These are phyloP conservation scores for Tachysurus fulvidraco DNA, from an alignment of 2,113 vertebrate genomes.

Conservation along the genomic window DNA sequence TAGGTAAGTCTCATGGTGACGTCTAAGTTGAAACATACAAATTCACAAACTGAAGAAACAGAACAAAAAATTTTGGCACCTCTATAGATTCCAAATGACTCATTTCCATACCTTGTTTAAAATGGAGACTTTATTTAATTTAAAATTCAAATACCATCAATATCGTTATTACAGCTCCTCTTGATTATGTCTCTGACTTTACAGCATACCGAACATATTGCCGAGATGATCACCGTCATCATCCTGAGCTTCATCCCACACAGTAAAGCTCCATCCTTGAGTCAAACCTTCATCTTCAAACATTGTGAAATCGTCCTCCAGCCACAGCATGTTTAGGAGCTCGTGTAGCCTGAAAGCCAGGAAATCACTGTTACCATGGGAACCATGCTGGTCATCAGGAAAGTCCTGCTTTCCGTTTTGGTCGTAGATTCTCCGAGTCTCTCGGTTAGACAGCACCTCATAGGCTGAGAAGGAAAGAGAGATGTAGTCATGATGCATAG, in stretches of 20 bases:
- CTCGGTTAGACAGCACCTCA: constrained; percentile 37
- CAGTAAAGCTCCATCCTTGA: constrained; percentile 42
- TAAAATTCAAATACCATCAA: neutral
- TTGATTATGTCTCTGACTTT: neutral
- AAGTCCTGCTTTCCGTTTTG: constrained; percentile 2
- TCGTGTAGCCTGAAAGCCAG: constrained; percentile 30
- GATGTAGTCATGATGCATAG: neutral
- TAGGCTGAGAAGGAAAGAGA: constrained; percentile 20
- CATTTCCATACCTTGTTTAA: neutral
- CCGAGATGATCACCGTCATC: constrained; percentile 26
- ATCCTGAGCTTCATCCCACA: constrained; percentile 34
- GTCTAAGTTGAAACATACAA: too few relatives aligned
- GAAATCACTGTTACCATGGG: constrained; percentile 22
- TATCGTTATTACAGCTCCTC: neutral
- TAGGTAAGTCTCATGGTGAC: too few relatives aligned
- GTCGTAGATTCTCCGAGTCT: constrained; percentile 38
- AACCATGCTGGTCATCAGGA: neutral
- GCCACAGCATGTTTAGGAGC: constrained; percentile 21
- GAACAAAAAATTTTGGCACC: too few relatives aligned
- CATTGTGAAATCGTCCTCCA: constrained; percentile 39
- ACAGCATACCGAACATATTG: constrained; percentile 42
- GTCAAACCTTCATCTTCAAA: constrained; percentile 10
- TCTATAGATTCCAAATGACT: neutral
- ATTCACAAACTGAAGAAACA: too few relatives aligned
- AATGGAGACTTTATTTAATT: neutral